These are phyloP conservation scores for Stercorarius parasiticus DNA, from an alignment of 2,113 vertebrate genomes.

Conservation along the genomic window DNA sequence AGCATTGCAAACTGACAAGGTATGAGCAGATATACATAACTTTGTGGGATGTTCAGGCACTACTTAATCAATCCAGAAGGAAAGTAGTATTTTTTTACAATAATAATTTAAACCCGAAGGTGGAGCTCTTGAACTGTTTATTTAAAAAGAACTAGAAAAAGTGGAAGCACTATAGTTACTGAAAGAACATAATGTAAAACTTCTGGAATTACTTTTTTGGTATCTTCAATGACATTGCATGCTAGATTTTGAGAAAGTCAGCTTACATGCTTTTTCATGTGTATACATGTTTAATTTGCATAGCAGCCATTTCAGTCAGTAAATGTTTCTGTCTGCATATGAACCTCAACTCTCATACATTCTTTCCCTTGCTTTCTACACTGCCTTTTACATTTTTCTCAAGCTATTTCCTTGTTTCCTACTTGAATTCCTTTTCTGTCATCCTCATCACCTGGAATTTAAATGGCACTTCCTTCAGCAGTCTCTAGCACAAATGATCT, in stretches of 20 bases:
- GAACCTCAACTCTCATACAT: not conserved
- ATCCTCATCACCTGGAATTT: not conserved
- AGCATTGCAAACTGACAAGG: not conserved
- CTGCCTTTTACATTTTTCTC: not conserved
- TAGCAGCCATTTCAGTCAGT: not conserved
- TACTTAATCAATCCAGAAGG: not conserved
- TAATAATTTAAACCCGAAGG: slow-evolving; percentile 20
- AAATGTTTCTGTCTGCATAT: not conserved
- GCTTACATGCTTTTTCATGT: not conserved
- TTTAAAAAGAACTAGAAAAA: not conserved
- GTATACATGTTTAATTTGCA: not conserved
- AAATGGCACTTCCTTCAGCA: not conserved
- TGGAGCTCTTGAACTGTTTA: slow-evolving; percentile 44
- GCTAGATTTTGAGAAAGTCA: not conserved
- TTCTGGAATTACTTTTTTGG: not conserved
- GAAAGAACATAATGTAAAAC: not conserved
- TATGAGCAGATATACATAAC: not conserved
- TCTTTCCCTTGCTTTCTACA: not conserved
- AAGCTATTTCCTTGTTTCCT: not conserved
- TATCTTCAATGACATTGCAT: not conserved
- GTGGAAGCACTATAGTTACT: not conserved
- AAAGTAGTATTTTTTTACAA: not conserved
- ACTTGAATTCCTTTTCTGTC: not conserved
- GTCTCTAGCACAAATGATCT: not conserved
- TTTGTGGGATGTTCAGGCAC: not conserved